phyloP scores from a whole-genome alignment of 2,113 vertebrate genomes.

The Drymodes brunneopygia region DNA sequence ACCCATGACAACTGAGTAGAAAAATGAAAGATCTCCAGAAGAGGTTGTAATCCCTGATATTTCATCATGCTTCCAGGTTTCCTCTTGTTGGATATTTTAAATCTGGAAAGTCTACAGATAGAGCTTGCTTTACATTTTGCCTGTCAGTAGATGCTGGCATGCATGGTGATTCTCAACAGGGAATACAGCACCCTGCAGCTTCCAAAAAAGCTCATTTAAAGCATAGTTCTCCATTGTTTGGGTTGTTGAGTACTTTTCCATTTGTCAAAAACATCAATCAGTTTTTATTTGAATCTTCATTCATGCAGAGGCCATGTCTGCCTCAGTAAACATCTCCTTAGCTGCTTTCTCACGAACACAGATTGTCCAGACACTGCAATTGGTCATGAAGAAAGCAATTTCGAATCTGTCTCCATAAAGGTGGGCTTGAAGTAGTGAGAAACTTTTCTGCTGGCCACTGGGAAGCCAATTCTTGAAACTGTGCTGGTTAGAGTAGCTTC shows the following conservation, averaged over 20 bases:
- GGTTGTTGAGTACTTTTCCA: slow-evolving; percentile 14
- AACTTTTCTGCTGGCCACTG: not conserved
- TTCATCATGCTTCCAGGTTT: not conserved
- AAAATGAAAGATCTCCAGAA: not conserved
- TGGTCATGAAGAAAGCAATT: not conserved
- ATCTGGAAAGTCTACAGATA: not conserved
- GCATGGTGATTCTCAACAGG: not conserved
- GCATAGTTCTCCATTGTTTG: not conserved
- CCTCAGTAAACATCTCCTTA: slow-evolving; percentile 3
- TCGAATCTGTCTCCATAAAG: not conserved
- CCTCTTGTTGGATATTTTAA: not conserved
- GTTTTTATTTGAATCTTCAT: slow-evolving; percentile 44
- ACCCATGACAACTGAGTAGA: not conserved
- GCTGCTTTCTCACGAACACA: not conserved
- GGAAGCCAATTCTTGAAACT: not conserved
- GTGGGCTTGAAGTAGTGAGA: not conserved
- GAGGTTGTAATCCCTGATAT: not conserved
- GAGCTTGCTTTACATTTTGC: not conserved
- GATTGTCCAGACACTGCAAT: not conserved
- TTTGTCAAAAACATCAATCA: slow-evolving; percentile 23
- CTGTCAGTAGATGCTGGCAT: not conserved
- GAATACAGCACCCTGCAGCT: not conserved
- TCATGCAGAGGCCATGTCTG: not conserved
- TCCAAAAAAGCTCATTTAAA: not conserved
- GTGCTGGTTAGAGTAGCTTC: not conserved